A percentile compares a stretch with the other conserved stretches of the same genome.
Conservation (phyloP, 2,888 invertebrate species). For the Lithophane semibrunnea region DNA sequence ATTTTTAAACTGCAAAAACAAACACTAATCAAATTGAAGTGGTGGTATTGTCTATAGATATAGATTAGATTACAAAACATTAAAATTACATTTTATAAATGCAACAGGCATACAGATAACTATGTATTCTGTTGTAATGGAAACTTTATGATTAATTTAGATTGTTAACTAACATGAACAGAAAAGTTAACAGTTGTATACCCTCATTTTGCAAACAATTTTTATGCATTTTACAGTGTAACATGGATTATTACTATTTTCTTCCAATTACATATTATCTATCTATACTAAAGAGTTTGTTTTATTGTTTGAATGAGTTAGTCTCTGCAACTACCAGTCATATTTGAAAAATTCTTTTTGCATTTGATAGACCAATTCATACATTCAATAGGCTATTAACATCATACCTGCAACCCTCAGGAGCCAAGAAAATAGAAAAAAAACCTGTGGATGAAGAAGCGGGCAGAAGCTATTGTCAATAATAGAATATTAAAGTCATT, state of each 20-base stretch:
- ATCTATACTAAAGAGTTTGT: not conserved
- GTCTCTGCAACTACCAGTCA: not conserved
- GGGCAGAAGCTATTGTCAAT: not conserved
- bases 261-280: not conserved
- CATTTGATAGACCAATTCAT: too few species aligned
- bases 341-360: not conserved
- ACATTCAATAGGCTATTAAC: too few species aligned
- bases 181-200: not conserved
- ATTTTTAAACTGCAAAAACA: slow-evolving; percentile 9
- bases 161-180: slow-evolving; percentile 9
- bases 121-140: not conserved
- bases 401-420: too few species aligned
- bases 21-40: slow-evolving; percentile 2
- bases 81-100: not conserved
- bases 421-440: not conserved
- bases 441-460: not conserved
- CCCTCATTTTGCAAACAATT: slow-evolving; percentile 5
- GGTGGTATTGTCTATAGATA: slow-evolving; percentile 2
- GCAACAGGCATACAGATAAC: slow-evolving; percentile 2
- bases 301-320: not conserved
- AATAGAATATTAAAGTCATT: not conserved
- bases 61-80: slow-evolving; percentile 36
- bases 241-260: not conserved
- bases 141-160: slow-evolving; percentile 9
- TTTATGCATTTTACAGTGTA: not conserved